phyloP scores from a whole-genome alignment of 2,888 invertebrate genomes.

The Ormyrus rosae region DNA sequence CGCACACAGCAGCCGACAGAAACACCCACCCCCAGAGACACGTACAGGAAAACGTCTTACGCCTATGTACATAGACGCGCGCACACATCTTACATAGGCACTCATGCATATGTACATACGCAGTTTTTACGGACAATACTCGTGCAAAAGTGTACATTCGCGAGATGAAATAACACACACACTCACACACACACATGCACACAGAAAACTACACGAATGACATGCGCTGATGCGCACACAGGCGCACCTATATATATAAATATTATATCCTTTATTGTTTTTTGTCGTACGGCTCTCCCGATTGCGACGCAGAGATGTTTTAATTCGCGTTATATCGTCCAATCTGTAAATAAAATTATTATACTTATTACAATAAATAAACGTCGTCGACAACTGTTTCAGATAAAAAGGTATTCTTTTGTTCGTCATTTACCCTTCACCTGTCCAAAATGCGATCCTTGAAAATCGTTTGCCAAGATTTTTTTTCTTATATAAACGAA shows the following conservation, averaged over 20 bases:
- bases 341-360: constrained; percentile 73
- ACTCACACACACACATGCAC: neutral
- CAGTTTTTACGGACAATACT: neutral
- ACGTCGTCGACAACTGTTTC: constrained; percentile 67
- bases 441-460: too few relatives aligned
- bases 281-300: constrained; percentile 53
- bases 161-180: neutral
- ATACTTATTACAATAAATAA: constrained; percentile 63
- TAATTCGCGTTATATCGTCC: constrained; percentile 68
- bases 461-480: too few relatives aligned
- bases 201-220: neutral
- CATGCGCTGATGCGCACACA: constrained; percentile 20
- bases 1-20: neutral
- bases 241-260: constrained; percentile 28
- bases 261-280: constrained; percentile 46
- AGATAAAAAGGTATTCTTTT: constrained; percentile 54
- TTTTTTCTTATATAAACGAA: too few relatives aligned
- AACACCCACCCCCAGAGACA: neutral
- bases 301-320: constrained; percentile 57
- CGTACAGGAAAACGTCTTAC: neutral
- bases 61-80: neutral
- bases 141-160: neutral
- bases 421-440: too few relatives aligned
- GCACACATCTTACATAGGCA: neutral
- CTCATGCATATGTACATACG: constrained; percentile 4